phyloP scores from a whole-genome alignment of 2,113 vertebrate genomes.

The Cnemophilus loriae region DNA sequence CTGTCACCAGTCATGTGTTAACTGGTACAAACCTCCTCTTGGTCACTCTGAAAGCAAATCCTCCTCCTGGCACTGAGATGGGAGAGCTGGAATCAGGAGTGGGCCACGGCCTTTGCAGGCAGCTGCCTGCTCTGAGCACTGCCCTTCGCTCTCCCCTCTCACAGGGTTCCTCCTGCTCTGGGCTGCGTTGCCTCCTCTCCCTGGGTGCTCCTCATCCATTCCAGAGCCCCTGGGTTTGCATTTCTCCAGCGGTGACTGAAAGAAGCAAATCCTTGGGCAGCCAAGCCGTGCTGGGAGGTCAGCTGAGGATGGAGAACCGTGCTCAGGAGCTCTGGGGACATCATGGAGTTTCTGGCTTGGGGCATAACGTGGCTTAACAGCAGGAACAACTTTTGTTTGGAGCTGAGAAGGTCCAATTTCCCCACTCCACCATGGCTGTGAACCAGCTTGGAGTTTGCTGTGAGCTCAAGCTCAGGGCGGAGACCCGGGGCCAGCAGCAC shows the following conservation, averaged over 20 bases:
- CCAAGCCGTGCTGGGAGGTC: background rate
- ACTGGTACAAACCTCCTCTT: background rate
- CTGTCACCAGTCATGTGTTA: background rate
- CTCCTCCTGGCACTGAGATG: accelerated
- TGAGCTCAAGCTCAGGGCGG: background rate
- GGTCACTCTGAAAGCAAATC: background rate
- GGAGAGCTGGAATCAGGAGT: background rate
- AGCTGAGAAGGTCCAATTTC: background rate
- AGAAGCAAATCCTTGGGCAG: background rate
- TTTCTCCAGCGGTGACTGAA: background rate
- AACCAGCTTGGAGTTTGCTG: background rate
- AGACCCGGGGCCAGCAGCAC: background rate
- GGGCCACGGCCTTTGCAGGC: background rate
- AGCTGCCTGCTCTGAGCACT: background rate
- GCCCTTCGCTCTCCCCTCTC: background rate
- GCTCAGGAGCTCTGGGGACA: background rate
- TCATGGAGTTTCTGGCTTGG: background rate
- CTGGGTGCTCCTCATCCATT: background rate
- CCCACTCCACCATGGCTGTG: background rate
- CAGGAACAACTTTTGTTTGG: background rate
- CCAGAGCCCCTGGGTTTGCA: background rate
- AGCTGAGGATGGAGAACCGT: background rate
- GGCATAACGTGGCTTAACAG: background rate
- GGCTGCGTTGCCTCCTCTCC: background rate
- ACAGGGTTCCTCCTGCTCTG: background rate